These are phyloP conservation scores for Zaprionus taronus DNA, from an alignment of 1,140 invertebrate species.

Conservation along the genomic window DNA sequence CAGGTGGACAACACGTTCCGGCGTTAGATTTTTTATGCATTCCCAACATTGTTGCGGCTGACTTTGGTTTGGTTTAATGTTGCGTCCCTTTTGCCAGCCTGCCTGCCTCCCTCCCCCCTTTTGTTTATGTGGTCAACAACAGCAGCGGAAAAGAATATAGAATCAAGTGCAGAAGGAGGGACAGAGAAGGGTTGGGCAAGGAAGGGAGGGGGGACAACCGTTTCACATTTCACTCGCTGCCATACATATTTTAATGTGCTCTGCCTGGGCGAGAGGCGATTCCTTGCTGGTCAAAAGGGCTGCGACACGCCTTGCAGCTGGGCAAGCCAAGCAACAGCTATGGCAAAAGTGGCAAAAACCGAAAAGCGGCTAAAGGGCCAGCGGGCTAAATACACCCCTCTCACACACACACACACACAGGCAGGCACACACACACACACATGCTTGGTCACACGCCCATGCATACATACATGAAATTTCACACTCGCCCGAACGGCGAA, in stretches of 20 bases:
- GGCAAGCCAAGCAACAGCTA: conserved; percentile 51
- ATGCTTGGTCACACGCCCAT: conserved; percentile 18
- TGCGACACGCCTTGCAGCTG: conserved; percentile 48
- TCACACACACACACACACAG: conserved; percentile 18
- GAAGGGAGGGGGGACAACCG: not conserved
- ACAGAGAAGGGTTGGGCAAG: too few species aligned
- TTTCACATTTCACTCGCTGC: conserved; percentile 47
- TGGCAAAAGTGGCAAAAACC: conserved; percentile 60
- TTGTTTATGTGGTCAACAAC: conserved; percentile 50
- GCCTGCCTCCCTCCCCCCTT: conserved; percentile 9
- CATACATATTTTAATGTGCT: conserved; percentile 54
- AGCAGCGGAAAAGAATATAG: conserved; percentile 14
- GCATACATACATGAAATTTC: conserved; percentile 75
- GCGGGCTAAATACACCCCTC: conserved; percentile 51
- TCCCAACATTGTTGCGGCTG: conserved; percentile 57
- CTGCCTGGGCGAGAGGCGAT: conserved; percentile 25
- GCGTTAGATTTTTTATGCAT: conserved; percentile 55
- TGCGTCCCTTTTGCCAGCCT: conserved; percentile 18
- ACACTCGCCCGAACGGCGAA: conserved; percentile 48
- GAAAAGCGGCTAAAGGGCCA: conserved; percentile 69
- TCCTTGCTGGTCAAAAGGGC: conserved; percentile 65
- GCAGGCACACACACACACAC: not conserved
- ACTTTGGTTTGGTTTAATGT: conserved; percentile 55
- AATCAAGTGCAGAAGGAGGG: not conserved
- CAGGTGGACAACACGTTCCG: conserved; percentile 72